Evolutionary conservation across 2,888 invertebrate genomes (phyloP).

Genomic region (Chaetogeoica ovagalla): DNA sequence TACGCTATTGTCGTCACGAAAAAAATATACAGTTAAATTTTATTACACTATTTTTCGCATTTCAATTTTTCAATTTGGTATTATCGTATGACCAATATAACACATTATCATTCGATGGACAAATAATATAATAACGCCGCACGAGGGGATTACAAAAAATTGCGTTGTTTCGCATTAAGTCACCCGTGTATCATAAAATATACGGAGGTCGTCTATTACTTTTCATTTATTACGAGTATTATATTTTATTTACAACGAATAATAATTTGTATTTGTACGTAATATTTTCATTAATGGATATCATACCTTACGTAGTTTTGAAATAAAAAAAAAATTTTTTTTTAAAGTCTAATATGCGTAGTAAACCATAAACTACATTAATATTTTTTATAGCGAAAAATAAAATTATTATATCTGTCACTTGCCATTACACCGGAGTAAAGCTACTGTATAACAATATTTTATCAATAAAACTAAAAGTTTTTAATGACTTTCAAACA

Average conservation of each 20-base stretch:
- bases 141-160: background rate
- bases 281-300: background rate
- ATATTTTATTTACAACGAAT: background rate
- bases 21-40: background rate
- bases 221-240: background rate
- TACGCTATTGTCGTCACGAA: background rate
- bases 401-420: slow-evolving; percentile 2
- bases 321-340: background rate
- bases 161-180: background rate
- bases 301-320: background rate
- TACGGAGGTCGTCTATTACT: background rate
- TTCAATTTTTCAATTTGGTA: slow-evolving; percentile 16
- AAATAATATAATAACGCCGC: background rate
- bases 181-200: background rate
- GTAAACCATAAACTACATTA: background rate
- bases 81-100: background rate
- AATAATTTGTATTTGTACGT: background rate
- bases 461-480: slow-evolving; percentile 5
- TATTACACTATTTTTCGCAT: background rate
- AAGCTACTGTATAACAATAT: background rate
- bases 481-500: slow-evolving; percentile 25
- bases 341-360: background rate
- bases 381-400: background rate
- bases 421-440: background rate
- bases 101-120: background rate